These are phyloP conservation scores for Danio jaintianensis DNA, from an alignment of 2,797 vertebrate species.

Conservation along the genomic window DNA sequence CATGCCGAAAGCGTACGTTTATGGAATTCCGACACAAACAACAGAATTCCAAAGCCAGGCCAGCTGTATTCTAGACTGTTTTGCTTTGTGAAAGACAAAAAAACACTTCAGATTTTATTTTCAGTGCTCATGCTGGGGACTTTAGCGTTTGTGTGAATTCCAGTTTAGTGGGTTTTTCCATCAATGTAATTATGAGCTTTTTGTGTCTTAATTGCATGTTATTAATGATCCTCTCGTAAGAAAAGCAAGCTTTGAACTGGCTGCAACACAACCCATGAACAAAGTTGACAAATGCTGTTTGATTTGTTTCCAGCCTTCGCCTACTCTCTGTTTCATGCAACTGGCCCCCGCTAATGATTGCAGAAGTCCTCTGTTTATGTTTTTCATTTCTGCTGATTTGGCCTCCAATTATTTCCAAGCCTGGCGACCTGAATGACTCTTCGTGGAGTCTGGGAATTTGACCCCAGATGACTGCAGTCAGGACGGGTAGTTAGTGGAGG, in stretches of 20 bases:
- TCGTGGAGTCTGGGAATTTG: constrained; percentile 50
- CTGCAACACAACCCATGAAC: neutral
- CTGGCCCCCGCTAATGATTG: constrained; percentile 20
- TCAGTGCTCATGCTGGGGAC: neutral
- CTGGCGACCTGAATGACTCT: constrained; percentile 29
- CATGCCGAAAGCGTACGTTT: constrained; percentile 74
- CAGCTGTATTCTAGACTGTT: constrained; percentile 56
- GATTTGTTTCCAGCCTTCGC: neutral
- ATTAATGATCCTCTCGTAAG: constrained; percentile 39
- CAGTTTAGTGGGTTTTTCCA: constrained; percentile 25
- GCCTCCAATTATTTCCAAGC: constrained; percentile 40
- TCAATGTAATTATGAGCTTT: constrained; percentile 12
- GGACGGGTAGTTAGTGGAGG: constrained; percentile 54
- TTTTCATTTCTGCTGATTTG: constrained; percentile 34
- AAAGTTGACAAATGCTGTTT: neutral
- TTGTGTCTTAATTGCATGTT: constrained; percentile 35
- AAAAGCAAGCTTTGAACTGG: constrained; percentile 3
- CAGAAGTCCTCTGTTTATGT: constrained; percentile 30
- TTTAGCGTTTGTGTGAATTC: neutral
- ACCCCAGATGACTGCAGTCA: constrained; percentile 15
- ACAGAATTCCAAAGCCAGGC: constrained; percentile 71
- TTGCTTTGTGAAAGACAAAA: constrained; percentile 16
- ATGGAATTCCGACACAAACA: constrained; percentile 71
- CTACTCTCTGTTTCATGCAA: constrained; percentile 2
- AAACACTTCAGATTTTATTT: constrained; percentile 32